A percentile compares a stretch with the other conserved stretches of the same genome.
These are phyloP conservation scores for Botia almorhae DNA, from an alignment of 2,797 vertebrate species.

Conservation along the genomic window DNA sequence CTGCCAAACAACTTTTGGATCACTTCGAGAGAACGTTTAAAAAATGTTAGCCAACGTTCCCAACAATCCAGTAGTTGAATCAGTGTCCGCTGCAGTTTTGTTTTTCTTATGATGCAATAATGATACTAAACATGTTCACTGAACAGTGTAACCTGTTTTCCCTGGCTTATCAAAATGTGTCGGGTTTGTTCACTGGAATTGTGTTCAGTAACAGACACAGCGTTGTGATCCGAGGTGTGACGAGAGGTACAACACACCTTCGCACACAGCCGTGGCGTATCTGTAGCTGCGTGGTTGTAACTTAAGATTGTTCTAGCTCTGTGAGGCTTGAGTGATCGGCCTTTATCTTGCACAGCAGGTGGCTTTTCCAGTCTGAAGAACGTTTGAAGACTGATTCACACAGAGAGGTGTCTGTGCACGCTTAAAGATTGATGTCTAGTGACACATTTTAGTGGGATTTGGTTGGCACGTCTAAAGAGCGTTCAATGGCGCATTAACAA, in stretches of 20 bases:
- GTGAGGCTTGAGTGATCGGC: neutral
- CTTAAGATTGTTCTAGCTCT: constrained; percentile 15
- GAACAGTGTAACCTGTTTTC: neutral
- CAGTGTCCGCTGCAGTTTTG: neutral
- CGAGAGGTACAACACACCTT: too few relatives aligned
- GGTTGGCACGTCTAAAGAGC: too few relatives aligned
- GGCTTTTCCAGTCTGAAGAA: constrained; percentile 35
- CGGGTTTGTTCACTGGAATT: constrained; percentile 5
- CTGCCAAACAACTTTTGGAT: too few relatives aligned
- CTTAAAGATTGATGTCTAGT: neutral
- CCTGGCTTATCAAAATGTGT: neutral
- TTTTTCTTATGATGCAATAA: neutral
- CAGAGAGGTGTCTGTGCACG: neutral
- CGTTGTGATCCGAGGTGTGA: too few relatives aligned
- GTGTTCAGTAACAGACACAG: neutral
- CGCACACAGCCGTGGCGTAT: constrained; percentile 21
- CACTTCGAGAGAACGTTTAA: too few relatives aligned
- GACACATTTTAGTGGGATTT: neutral
- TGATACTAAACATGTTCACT: neutral
- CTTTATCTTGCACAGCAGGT: constrained; percentile 25
- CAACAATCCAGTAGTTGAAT: too few relatives aligned
- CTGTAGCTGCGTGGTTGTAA: neutral
- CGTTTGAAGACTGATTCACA: constrained; percentile 27
- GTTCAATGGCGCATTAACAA: neutral
- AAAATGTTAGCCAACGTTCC: too few relatives aligned